Evolutionary conservation across 2,113 vertebrate species (phyloP).

Genomic region (Gallinago undulata): DNA sequence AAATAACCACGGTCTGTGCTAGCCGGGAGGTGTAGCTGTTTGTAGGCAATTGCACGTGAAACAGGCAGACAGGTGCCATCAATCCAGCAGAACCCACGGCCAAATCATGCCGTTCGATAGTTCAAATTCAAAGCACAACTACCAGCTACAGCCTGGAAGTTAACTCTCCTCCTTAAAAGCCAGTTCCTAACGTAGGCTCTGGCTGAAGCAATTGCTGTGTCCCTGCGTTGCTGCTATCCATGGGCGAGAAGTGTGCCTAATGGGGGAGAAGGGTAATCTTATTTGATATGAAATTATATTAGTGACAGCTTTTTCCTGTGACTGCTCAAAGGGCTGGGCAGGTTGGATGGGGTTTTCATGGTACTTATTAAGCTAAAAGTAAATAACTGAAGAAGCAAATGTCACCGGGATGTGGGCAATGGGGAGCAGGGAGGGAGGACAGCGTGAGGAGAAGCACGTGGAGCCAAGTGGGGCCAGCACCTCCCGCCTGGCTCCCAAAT

Average conservation of each 20-base stretch:
- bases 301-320: constrained; percentile 62
- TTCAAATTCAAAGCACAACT: neutral
- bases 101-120: neutral
- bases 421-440: neutral
- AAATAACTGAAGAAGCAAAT: neutral
- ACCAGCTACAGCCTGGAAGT: neutral
- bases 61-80: neutral
- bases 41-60: constrained; percentile 13
- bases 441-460: neutral
- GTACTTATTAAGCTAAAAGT: constrained; percentile 32
- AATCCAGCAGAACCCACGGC: neutral
- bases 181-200: neutral
- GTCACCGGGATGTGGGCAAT: neutral
- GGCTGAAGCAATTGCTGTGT: constrained; percentile 1
- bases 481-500: neutral
- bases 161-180: neutral
- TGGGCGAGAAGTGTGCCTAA: constrained; percentile 40
- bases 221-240: neutral
- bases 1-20: neutral
- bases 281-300: constrained; percentile 56
- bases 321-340: constrained; percentile 19
- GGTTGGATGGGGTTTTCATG: constrained; percentile 43
- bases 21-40: neutral
- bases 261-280: constrained; percentile 58
- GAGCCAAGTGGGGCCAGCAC: neutral